phyloP scores from a whole-genome alignment of 2,888 invertebrate species.

The Tipula helvola region DNA sequence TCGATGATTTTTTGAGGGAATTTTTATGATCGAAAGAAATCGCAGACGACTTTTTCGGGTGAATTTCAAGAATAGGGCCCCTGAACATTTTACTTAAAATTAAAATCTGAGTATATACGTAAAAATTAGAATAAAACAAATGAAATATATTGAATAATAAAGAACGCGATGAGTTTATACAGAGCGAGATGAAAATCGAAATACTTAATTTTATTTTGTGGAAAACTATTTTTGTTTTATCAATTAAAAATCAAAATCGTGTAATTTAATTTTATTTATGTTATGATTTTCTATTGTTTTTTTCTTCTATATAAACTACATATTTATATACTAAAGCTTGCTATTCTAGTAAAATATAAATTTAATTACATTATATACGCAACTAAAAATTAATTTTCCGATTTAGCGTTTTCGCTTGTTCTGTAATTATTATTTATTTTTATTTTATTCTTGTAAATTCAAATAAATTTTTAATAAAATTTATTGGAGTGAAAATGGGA shows the following conservation, averaged over 20 bases:
- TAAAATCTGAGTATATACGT: too few relatives aligned
- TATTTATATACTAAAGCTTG: not conserved
- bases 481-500: not conserved
- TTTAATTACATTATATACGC: not conserved
- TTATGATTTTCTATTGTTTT: not conserved
- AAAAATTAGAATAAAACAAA: not conserved
- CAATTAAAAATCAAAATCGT: not conserved
- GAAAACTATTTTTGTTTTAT: not conserved
- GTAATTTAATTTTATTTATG: not conserved
- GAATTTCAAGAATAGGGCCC: too few relatives aligned
- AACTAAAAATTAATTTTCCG: not conserved
- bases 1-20: too few relatives aligned
- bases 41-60: too few relatives aligned
- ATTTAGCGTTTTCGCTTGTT: not conserved
- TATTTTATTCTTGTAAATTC: not conserved
- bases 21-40: too few relatives aligned
- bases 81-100: too few relatives aligned
- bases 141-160: too few relatives aligned
- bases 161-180: too few relatives aligned
- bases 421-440: not conserved
- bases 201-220: not conserved
- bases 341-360: not conserved
- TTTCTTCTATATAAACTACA: not conserved
- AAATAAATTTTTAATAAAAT: not conserved
- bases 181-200: not conserved